These are phyloP conservation scores for Macrotis lagotis DNA, from an alignment of 2,113 vertebrate genomes.

Conservation along the genomic window DNA sequence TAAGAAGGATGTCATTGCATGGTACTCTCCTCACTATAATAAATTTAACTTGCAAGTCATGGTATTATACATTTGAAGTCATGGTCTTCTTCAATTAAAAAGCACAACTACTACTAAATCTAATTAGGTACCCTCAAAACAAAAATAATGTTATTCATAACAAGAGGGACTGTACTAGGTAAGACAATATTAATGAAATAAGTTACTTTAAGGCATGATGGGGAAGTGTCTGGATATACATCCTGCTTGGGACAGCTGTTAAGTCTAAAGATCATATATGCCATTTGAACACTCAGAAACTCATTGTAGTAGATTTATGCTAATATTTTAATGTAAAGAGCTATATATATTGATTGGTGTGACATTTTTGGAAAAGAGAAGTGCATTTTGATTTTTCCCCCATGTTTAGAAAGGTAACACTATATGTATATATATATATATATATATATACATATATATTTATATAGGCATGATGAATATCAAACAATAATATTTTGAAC, in stretches of 20 bases:
- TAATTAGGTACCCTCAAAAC: too few relatives aligned
- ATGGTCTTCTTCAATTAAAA: too few relatives aligned
- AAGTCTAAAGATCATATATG: background rate
- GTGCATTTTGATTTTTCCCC: background rate
- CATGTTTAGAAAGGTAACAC: background rate
- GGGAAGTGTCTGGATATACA: background rate
- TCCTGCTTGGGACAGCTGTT: background rate
- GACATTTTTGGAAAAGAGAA: background rate
- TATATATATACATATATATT: background rate
- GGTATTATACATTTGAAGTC: too few relatives aligned
- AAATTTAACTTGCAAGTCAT: too few relatives aligned
- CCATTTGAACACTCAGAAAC: background rate
- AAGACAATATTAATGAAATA: background rate
- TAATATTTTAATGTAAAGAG: background rate
- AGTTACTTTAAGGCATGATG: accelerated
- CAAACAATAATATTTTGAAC: background rate
- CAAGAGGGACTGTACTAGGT: background rate
- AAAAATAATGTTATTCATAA: background rate
- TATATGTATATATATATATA: background rate
- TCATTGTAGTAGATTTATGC: too few relatives aligned
- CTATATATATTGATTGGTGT: background rate
- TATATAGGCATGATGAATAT: background rate
- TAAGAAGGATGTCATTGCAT: too few relatives aligned
- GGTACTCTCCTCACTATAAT: too few relatives aligned
- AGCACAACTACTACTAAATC: too few relatives aligned